phyloP scores from a whole-genome alignment of 1,140 invertebrate genomes.

The Epicauta chinensis region DNA sequence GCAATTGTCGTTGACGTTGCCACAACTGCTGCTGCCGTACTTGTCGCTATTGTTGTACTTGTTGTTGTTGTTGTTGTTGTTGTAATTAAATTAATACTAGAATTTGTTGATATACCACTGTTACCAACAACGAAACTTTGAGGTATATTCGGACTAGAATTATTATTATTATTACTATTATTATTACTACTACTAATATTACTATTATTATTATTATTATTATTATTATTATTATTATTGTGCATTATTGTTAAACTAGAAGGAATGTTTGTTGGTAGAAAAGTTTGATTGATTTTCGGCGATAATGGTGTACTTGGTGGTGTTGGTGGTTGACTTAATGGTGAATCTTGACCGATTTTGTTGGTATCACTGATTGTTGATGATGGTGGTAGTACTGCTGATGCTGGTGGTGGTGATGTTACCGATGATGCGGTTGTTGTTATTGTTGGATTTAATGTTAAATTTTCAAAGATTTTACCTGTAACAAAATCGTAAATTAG shows the following conservation, averaged over 20 bases:
- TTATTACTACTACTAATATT: too few species aligned
- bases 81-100: too few species aligned
- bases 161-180: conserved; percentile 1
- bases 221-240: too few species aligned
- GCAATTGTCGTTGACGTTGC: background rate
- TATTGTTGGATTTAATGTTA: conserved; percentile 29
- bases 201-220: background rate
- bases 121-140: conserved; percentile 12
- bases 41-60: background rate
- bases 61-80: too few species aligned
- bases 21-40: background rate
- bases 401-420: conserved; percentile 24
- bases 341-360: conserved; percentile 17
- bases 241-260: conserved; percentile 29
- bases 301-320: conserved; percentile 41
- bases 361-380: too few species aligned
- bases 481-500: too few species aligned
- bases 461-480: conserved; percentile 42
- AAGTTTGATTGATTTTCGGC: conserved; percentile 28
- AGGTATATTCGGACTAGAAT: conserved; percentile 37
- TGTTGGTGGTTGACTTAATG: conserved; percentile 40
- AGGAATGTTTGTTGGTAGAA: conserved; percentile 12
- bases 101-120: too few species aligned
- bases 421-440: conserved; percentile 11
- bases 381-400: conserved; percentile 39